Evolutionary conservation across 2,888 invertebrate genomes (phyloP).

Genomic region (Nomada goodeniana): DNA sequence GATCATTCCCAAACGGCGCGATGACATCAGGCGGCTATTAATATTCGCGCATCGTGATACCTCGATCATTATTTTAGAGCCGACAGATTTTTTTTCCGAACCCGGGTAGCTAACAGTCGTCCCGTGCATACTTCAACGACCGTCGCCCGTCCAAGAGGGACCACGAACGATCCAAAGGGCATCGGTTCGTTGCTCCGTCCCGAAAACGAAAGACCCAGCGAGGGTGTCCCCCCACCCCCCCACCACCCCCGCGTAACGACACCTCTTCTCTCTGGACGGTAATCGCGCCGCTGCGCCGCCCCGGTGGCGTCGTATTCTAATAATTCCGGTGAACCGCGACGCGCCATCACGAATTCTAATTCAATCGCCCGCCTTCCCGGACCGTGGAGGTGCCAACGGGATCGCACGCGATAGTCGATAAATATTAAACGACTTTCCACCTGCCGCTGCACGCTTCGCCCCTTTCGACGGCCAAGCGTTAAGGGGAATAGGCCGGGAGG

Average conservation of each 20-base stretch:
- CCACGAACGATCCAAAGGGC: too few species aligned
- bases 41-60: too few species aligned
- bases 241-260: not conserved
- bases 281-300: constrained; percentile 59
- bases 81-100: too few species aligned
- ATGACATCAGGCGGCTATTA: too few species aligned
- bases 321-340: constrained; percentile 79
- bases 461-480: constrained; percentile 18
- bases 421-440: constrained; percentile 83
- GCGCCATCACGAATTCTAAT: constrained; percentile 73
- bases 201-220: too few species aligned
- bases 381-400: constrained; percentile 70
- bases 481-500: constrained; percentile 17
- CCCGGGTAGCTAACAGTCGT: too few species aligned
- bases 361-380: constrained; percentile 49
- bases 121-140: too few species aligned
- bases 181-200: too few species aligned
- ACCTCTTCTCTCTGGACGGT: constrained; percentile 25
- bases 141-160: too few species aligned
- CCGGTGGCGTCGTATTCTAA: constrained; percentile 78
- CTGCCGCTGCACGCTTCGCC: constrained; percentile 65
- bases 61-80: too few species aligned
- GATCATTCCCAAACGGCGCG: too few species aligned
- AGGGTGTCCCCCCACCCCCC: too few species aligned
- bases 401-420: constrained; percentile 76